Evolutionary conservation across 2,113 vertebrate species (phyloP).

Genomic region (Numida meleagris): DNA sequence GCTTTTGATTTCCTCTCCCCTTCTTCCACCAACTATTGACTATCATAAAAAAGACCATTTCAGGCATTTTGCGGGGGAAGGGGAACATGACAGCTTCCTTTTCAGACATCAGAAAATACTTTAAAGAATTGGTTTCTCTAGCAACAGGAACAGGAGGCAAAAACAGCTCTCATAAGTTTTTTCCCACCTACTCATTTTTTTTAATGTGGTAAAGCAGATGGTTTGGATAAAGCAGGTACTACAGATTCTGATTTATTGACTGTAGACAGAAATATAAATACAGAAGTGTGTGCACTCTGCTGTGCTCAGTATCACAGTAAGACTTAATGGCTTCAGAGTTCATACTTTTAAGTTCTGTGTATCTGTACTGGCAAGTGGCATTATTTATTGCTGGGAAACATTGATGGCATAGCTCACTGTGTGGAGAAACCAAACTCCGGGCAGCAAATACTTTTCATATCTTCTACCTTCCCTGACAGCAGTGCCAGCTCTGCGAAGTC

Average conservation of each 20-base stretch:
- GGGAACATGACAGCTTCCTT: conserved; percentile 44
- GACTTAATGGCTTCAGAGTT: conserved; percentile 36
- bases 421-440: neutral
- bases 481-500: neutral
- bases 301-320: conserved; percentile 3
- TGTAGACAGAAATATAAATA: conserved; percentile 58
- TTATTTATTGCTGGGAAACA: conserved; percentile 34
- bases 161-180: conserved; percentile 32
- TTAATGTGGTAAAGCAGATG: conserved; percentile 60
- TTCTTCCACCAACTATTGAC: neutral
- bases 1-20: conserved; percentile 21
- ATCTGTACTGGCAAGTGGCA: neutral
- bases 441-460: neutral
- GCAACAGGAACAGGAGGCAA: conserved; percentile 57
- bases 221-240: conserved; percentile 60
- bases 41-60: conserved; percentile 6
- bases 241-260: conserved; percentile 55
- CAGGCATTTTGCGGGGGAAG: conserved; percentile 35
- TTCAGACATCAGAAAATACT: conserved; percentile 39
- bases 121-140: conserved; percentile 60
- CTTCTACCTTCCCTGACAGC: neutral
- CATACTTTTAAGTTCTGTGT: conserved; percentile 8
- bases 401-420: neutral
- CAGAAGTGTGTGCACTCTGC: conserved; percentile 24
- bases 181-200: conserved; percentile 52